Percentiles rank a stretch among this genome's conserved stretches.
Evolutionary conservation across 2,888 invertebrate species (phyloP).

Genomic region (Drosophila ustulata): DNA sequence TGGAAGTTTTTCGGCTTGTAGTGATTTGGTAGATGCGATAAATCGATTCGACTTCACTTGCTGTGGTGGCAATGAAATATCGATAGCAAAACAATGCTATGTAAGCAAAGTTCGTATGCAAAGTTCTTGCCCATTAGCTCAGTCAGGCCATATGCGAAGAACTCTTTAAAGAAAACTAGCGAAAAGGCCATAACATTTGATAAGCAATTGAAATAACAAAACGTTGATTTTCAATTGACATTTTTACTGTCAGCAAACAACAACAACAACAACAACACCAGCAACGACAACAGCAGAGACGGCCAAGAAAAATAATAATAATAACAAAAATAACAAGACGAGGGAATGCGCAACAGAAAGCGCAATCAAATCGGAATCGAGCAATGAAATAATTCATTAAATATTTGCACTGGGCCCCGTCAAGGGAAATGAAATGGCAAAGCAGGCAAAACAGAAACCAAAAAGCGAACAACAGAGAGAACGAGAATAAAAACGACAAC

Average conservation of each 20-base stretch:
- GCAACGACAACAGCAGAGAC: slow-evolving; percentile 11
- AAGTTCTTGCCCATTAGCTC: neutral
- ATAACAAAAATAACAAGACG: slow-evolving; percentile 18
- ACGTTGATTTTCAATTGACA: slow-evolving; percentile 52
- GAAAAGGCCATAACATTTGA: slow-evolving; percentile 28
- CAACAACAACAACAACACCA: slow-evolving; percentile 10
- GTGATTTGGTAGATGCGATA: neutral
- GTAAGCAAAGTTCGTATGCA: slow-evolving; percentile 3
- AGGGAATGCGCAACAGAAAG: slow-evolving; percentile 45
- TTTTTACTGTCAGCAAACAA: slow-evolving; percentile 35
- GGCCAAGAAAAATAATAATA: slow-evolving; percentile 22
- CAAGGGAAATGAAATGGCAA: slow-evolving; percentile 30
- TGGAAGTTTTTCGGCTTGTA: neutral
- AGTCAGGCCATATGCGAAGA: slow-evolving; percentile 12
- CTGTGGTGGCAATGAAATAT: neutral
- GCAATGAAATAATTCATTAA: slow-evolving; percentile 58
- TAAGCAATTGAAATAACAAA: slow-evolving; percentile 46
- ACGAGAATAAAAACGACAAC: slow-evolving; percentile 12
- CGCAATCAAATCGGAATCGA: slow-evolving; percentile 54
- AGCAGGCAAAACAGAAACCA: slow-evolving; percentile 3
- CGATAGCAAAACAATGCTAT: neutral
- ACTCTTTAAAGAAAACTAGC: slow-evolving; percentile 30
- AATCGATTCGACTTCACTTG: neutral
- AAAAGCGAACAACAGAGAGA: slow-evolving; percentile 3
- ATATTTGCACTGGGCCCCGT: slow-evolving; percentile 45